A percentile compares a stretch with the other conserved stretches of the same genome.
phyloP scores from a whole-genome alignment of 2,888 invertebrate species.

The Ophioninae sp. region DNA sequence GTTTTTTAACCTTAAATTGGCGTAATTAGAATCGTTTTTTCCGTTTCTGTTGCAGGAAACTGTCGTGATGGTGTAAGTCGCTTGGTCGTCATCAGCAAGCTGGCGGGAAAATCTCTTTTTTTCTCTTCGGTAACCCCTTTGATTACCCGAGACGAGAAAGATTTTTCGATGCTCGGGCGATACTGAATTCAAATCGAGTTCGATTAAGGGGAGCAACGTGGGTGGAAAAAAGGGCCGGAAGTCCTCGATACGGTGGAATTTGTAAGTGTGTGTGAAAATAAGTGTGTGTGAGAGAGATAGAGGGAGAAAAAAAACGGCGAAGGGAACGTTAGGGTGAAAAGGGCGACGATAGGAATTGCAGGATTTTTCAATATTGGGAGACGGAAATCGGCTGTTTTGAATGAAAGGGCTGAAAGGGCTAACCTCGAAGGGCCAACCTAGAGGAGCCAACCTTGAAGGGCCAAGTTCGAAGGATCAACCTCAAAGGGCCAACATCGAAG shows the following conservation, averaged over 20 bases:
- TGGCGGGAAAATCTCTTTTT: slow-evolving; percentile 21
- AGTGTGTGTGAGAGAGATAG: slow-evolving; percentile 41
- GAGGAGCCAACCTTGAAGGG: neutral
- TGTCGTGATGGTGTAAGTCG: slow-evolving; percentile 14
- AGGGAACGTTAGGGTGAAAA: neutral
- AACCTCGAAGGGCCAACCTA: too few relatives aligned
- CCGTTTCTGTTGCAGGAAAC: slow-evolving; percentile 48
- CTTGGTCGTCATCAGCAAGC: slow-evolving; percentile 36
- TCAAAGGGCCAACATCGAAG: slow-evolving; percentile 25
- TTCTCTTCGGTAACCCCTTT: neutral
- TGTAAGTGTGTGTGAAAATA: slow-evolving; percentile 43
- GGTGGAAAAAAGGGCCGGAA: slow-evolving; percentile 48
- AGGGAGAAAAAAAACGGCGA: slow-evolving; percentile 10
- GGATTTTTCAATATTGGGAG: slow-evolving; percentile 38
- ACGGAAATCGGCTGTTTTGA: slow-evolving; percentile 43
- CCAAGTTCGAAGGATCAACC: too few relatives aligned
- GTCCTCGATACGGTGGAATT: slow-evolving; percentile 25
- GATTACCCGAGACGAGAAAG: slow-evolving; percentile 12
- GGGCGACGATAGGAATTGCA: slow-evolving; percentile 35
- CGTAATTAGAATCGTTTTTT: slow-evolving; percentile 20
- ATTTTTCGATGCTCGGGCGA: slow-evolving; percentile 65
- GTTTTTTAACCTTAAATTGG: neutral
- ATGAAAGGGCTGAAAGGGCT: slow-evolving; percentile 32
- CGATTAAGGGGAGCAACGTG: slow-evolving; percentile 70
- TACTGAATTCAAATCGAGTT: slow-evolving; percentile 71